phyloP scores from a whole-genome alignment of 2,888 invertebrate genomes.

The Sminthurides aquaticus region DNA sequence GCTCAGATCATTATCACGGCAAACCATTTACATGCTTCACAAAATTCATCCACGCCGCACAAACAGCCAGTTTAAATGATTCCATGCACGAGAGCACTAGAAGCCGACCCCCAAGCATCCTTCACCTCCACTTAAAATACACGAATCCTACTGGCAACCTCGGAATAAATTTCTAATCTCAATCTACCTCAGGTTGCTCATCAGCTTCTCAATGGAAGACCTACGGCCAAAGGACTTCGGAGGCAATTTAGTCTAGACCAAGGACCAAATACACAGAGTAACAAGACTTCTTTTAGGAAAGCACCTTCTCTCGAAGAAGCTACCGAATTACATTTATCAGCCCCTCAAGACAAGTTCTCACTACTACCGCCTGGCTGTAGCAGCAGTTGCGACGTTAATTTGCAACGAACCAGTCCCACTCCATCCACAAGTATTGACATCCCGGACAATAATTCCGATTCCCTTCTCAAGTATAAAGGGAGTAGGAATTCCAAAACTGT shows the following conservation, averaged over 20 bases:
- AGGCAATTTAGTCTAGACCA: constrained; percentile 65
- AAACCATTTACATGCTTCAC: no score
- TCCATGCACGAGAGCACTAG: no score
- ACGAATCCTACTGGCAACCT: no score
- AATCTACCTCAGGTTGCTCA: constrained; percentile 43
- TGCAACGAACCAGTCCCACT: background rate
- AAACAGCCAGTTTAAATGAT: no score
- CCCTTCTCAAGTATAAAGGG: background rate
- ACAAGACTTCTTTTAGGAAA: constrained; percentile 29
- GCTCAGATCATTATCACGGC: no score
- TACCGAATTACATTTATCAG: constrained; percentile 5
- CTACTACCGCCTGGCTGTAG: background rate
- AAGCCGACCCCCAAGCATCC: no score
- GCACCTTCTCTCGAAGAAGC: constrained; percentile 39
- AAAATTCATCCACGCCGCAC: no score
- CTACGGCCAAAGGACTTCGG: constrained; percentile 37
- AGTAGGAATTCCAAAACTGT: constrained; percentile 2
- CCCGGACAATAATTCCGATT: constrained; percentile 10
- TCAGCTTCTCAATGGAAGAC: constrained; percentile 41
- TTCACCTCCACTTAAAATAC: no score
- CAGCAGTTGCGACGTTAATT: constrained; percentile 3
- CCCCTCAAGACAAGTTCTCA: constrained; percentile 6
- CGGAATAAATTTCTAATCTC: no score
- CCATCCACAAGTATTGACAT: constrained; percentile 10
- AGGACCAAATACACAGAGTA: constrained; percentile 46